phyloP scores from a whole-genome alignment of 1,140 invertebrate species.

The Epicauta chinensis region DNA sequence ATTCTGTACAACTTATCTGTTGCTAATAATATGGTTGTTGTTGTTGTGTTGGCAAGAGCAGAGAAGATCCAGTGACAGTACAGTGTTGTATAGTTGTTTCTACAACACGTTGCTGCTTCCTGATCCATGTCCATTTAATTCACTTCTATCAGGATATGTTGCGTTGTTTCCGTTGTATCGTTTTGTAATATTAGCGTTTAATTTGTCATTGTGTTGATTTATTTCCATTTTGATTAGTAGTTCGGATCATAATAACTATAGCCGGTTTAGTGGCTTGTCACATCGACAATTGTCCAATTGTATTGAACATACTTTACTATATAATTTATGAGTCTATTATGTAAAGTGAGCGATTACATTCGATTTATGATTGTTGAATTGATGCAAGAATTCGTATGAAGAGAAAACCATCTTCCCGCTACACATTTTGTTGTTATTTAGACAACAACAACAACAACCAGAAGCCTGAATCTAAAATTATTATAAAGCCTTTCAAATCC shows the following conservation, averaged over 20 bases:
- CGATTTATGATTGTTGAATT: too few species aligned
- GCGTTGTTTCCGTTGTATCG: too few species aligned
- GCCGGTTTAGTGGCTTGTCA: constrained; percentile 2
- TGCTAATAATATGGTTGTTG: constrained; percentile 12
- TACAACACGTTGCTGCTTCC: too few species aligned
- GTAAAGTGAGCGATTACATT: background rate
- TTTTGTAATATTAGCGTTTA: too few species aligned
- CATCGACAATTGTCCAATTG: constrained; percentile 2
- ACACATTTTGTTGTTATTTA: too few species aligned
- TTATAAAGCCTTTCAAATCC: constrained; percentile 22
- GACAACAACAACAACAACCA: constrained; percentile 18
- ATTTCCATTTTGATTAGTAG: too few species aligned
- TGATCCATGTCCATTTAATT: too few species aligned
- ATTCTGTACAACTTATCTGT: constrained; percentile 10
- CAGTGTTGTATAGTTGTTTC: constrained; percentile 7
- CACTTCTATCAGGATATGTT: too few species aligned
- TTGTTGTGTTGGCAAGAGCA: background rate
- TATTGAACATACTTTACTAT: constrained; percentile 1
- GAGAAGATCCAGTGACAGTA: background rate
- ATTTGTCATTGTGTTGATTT: too few species aligned
- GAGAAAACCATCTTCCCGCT: too few species aligned
- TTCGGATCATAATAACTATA: too few species aligned
- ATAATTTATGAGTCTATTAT: constrained; percentile 6
- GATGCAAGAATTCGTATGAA: too few species aligned
- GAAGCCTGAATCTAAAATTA: constrained; percentile 15